Conservation (phyloP, 2,797 vertebrate genomes). For the Hephaestus fuliginosus region DNA sequence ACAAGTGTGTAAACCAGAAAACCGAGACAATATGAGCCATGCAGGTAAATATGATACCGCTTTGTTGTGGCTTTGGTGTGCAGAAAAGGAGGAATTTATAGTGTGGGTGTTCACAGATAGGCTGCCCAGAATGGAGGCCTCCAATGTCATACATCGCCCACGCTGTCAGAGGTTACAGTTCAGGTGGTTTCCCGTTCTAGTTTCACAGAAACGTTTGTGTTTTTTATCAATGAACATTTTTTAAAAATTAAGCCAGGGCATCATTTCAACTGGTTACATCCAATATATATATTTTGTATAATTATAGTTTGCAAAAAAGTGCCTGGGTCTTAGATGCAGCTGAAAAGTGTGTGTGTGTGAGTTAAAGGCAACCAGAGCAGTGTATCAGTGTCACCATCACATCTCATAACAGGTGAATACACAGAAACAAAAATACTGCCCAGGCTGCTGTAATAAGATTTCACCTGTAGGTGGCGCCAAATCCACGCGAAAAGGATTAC, state of each 20-base stretch:
- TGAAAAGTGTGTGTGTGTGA: background rate
- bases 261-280: background rate
- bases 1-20: constrained; percentile 18
- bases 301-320: background rate
- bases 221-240: constrained; percentile 71
- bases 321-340: background rate
- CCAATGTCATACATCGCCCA: constrained; percentile 56
- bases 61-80: constrained; percentile 78
- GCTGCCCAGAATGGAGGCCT: constrained; percentile 60
- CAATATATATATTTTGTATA: background rate
- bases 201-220: constrained; percentile 76
- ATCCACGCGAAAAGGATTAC: background rate
- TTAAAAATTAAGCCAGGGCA: background rate
- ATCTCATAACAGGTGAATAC: background rate
- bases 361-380: background rate
- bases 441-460: background rate
- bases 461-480: constrained; percentile 49
- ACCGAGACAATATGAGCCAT: constrained; percentile 31
- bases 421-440: rapidly evolving
- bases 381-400: background rate
- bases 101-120: constrained; percentile 80
- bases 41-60: constrained; percentile 58
- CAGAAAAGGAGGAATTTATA: constrained; percentile 54
- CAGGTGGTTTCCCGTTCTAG: constrained; percentile 79
- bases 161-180: constrained; percentile 52